Evolutionary conservation across 2,113 vertebrate species (phyloP).

Genomic region (Nibea coibor): DNA sequence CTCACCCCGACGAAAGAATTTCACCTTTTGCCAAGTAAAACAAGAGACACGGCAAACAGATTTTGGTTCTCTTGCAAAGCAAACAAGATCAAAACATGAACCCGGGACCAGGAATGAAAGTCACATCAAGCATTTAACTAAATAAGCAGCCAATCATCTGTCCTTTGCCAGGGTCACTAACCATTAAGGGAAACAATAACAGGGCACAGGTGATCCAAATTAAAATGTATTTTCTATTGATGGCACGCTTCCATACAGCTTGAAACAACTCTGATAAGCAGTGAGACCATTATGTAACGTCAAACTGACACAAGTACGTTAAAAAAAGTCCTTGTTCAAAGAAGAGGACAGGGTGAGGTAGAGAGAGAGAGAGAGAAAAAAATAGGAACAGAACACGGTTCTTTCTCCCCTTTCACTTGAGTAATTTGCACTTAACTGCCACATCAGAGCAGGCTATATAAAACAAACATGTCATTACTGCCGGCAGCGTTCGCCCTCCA

Average conservation of each 20-base stretch:
- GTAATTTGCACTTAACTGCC: constrained; percentile 83
- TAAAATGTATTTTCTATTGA: constrained; percentile 25
- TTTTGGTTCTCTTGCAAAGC: constrained; percentile 57
- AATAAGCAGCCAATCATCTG: constrained; percentile 29
- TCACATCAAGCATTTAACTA: constrained; percentile 26
- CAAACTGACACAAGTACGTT: constrained; percentile 31
- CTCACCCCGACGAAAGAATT: constrained; percentile 49
- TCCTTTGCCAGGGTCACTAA: constrained; percentile 27
- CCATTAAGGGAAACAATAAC: constrained; percentile 45
- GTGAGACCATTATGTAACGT: constrained; percentile 35
- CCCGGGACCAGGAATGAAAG: constrained; percentile 24
- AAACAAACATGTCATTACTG: constrained; percentile 81
- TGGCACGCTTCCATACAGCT: constrained; percentile 19
- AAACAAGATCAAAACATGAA: constrained; percentile 65
- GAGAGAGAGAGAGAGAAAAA: not conserved
- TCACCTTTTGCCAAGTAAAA: constrained; percentile 62
- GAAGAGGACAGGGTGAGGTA: constrained; percentile 20
- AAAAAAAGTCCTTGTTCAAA: constrained; percentile 21
- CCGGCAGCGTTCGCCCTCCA: constrained; percentile 70
- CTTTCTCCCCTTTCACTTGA: constrained; percentile 66
- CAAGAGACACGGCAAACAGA: constrained; percentile 50
- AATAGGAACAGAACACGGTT: constrained; percentile 19
- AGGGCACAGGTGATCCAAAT: constrained; percentile 35
- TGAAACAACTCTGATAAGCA: constrained; percentile 27
- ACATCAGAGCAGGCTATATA: constrained; percentile 79